These are phyloP conservation scores for Halcyon badia DNA, from an alignment of 2,797 vertebrate genomes.

Conservation along the genomic window DNA sequence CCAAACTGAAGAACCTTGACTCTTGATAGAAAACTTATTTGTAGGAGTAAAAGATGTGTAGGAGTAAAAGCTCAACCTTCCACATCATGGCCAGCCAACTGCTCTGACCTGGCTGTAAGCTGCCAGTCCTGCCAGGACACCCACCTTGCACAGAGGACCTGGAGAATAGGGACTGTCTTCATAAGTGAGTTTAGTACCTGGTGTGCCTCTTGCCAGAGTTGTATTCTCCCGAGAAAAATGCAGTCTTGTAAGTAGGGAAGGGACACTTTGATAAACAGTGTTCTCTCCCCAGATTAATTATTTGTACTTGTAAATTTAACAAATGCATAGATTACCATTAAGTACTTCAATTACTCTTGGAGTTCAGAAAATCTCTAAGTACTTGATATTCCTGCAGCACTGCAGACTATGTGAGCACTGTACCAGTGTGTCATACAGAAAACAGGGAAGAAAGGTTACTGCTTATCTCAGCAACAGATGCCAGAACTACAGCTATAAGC, in stretches of 20 bases:
- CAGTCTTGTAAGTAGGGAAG: not conserved
- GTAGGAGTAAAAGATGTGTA: no score
- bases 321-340: not conserved
- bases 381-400: not conserved
- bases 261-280: not conserved
- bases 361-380: not conserved
- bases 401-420: not conserved
- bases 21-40: not conserved
- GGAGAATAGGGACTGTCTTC: not conserved
- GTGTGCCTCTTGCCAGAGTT: not conserved
- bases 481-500: not conserved
- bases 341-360: not conserved
- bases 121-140: not conserved
- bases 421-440: not conserved
- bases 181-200: not conserved
- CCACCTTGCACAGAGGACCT: not conserved
- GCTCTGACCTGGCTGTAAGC: no score
- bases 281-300: not conserved
- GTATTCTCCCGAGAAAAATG: not conserved
- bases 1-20: not conserved
- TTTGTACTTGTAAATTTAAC: not conserved
- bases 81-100: not conserved
- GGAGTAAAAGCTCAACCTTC: not conserved
- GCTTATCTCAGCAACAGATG: not conserved
- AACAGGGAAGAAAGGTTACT: not conserved